A percentile compares a stretch with the other conserved stretches of the same genome.
Conservation (phyloP, 2,113 vertebrate species). For the Catharus fuscescens region DNA sequence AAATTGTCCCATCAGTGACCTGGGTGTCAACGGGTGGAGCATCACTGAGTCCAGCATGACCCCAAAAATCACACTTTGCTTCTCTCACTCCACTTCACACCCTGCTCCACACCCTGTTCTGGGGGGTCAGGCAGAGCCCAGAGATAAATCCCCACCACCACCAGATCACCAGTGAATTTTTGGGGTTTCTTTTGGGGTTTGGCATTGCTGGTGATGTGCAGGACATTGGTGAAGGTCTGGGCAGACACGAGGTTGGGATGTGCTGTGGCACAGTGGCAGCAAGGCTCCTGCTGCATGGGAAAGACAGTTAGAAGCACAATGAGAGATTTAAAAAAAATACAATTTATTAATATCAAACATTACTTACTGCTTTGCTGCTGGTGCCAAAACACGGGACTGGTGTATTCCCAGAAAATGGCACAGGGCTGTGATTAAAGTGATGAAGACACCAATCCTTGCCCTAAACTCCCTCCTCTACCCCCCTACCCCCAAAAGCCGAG, state of each 20-base stretch:
- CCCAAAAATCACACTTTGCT: background rate
- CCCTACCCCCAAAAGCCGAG: rapidly evolving
- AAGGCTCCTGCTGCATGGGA: rapidly evolving
- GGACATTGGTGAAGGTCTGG: background rate
- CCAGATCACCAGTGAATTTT: rapidly evolving
- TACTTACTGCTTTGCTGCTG: background rate
- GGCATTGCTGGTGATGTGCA: background rate
- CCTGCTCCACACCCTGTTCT: rapidly evolving
- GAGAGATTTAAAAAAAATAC: background rate
- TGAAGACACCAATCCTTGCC: rapidly evolving
- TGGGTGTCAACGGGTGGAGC: rapidly evolving
- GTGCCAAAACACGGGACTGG: background rate
- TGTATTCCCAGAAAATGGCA: background rate
- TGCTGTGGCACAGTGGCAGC: rapidly evolving
- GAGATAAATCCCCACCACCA: background rate
- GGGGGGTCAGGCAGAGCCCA: background rate
- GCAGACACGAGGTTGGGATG: rapidly evolving
- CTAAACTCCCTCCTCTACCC: no score
- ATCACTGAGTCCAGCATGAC: background rate
- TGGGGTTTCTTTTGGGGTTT: background rate
- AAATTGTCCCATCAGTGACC: rapidly evolving
- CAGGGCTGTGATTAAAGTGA: rapidly evolving
- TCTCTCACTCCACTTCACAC: background rate
- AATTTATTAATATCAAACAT: background rate
- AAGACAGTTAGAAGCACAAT: background rate